Percentiles rank a stretch among this genome's conserved stretches.
Conservation (phyloP, 2,113 vertebrate species). For the Pseudorectes ferrugineus region DNA sequence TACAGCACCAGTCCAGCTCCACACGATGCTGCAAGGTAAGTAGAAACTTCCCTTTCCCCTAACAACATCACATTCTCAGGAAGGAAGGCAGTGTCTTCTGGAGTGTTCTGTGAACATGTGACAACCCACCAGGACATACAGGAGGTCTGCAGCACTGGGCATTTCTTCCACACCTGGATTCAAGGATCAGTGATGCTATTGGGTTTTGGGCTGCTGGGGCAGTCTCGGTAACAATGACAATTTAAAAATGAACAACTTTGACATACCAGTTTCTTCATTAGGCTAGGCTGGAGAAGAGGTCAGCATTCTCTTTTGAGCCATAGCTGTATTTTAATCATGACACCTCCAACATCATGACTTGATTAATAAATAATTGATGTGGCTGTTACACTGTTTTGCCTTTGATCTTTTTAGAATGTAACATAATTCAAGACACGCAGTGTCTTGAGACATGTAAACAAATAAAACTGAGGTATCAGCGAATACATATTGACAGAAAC, state of each 20-base stretch:
- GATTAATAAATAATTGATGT: constrained; percentile 11
- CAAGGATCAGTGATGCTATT: not conserved
- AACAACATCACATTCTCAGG: not conserved
- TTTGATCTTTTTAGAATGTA: constrained; percentile 22
- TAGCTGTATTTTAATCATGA: not conserved
- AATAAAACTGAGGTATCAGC: not conserved
- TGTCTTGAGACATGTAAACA: not conserved
- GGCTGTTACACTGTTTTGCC: not conserved
- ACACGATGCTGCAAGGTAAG: not conserved
- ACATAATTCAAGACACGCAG: not conserved
- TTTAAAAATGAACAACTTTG: not conserved
- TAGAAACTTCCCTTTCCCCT: not conserved
- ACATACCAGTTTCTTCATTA: not conserved
- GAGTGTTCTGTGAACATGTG: not conserved
- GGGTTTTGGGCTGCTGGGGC: not conserved
- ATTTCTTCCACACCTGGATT: not conserved
- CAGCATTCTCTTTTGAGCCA: not conserved
- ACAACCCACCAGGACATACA: not conserved
- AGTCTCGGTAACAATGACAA: not conserved
- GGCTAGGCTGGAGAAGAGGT: not conserved
- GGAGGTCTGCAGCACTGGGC: not conserved
- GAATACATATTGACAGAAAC: not conserved
- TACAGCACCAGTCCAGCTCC: not conserved
- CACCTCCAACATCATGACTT: not conserved
- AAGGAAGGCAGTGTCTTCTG: not conserved